Evolutionary conservation across 2,113 vertebrate species (phyloP), one percentile per base, ranked within the genome.

Genomic region (Capra hircus): DNA sequence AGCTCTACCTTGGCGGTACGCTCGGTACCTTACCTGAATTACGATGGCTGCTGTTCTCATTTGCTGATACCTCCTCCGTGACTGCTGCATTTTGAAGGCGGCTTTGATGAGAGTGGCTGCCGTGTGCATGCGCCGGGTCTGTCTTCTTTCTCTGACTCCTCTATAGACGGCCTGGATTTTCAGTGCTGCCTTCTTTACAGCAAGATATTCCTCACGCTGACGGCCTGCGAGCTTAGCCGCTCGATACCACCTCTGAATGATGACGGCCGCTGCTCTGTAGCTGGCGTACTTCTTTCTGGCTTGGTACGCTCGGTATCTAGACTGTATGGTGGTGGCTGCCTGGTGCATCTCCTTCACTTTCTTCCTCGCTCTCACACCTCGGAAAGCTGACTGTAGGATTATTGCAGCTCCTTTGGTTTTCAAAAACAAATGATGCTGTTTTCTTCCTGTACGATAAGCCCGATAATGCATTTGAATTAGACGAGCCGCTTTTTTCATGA

Each of bases 21-120:
- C 98, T 94, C 99, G 98, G 27, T 99, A 99, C 40, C 85, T 93
- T 87, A 97, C 98, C 97, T 99, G 99, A 97, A 99, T 99, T 83
- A 99, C 27, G 30, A 99, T 14, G 53, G 99, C 98, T 3, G 99
- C 99, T 81, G 95, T 59, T 91, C 97, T 98, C 98, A 99, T 98
- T 94, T 98, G 98, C 48, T 7, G 97, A 36, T 99, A 99, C 59
- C 98, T 99, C 14, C 86, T 48, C 14, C 62, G 95, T 55, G 97
- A 95, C 55, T 81, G 96, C 90, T 99, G 98, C 98, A 98, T 99
- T 97, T 98, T 99, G 95, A 99, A 99, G 0, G 0, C 43, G 45
- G 99, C 98, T 98, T 99, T 99, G 83, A 99, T 99, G 64, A 97
- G 59, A 36, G 98, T 95, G 87, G 99, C 99, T 53, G 99, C 99